Conservation (phyloP, 2,113 vertebrate genomes). For the Corydoras maculifer region DNA sequence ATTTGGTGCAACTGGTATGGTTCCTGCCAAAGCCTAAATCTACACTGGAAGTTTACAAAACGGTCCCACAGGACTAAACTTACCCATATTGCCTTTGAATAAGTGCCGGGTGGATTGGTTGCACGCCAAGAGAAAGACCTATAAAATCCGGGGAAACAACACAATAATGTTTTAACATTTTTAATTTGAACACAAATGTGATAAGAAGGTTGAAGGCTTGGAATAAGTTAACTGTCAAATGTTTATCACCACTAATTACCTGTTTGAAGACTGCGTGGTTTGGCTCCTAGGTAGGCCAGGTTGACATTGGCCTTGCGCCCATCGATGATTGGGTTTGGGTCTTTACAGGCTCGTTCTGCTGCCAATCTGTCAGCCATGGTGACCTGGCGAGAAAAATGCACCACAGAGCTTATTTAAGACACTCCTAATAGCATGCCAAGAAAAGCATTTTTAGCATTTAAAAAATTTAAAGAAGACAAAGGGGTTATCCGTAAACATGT, state of each 20-base stretch:
- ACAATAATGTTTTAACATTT: no score
- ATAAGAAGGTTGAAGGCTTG: not conserved
- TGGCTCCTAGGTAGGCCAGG: slow-evolving; percentile 92
- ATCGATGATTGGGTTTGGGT: slow-evolving; percentile 96
- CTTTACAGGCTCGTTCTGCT: slow-evolving; percentile 91
- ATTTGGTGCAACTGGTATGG: not conserved
- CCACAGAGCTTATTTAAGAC: not conserved
- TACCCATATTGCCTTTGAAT: slow-evolving; percentile 95
- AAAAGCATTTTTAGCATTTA: not conserved
- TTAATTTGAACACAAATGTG: no score
- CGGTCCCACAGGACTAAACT: slow-evolving; percentile 54
- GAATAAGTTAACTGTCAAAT: not conserved
- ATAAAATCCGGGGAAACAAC: slow-evolving; percentile 37
- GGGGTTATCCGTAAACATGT: no score
- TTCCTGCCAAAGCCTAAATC: not conserved
- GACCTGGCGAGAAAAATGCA: slow-evolving; percentile 65
- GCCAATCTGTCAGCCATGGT: slow-evolving; percentile 89
- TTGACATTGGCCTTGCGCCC: slow-evolving; percentile 96
- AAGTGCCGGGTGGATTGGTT: slow-evolving; percentile 88
- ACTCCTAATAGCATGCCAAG: not conserved
- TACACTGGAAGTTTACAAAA: not conserved
- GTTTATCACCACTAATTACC: slow-evolving; percentile 64
- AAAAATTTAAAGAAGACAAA: not conserved
- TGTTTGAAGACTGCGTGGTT: slow-evolving; percentile 88
- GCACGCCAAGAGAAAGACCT: slow-evolving; percentile 90